phyloP scores from a whole-genome alignment of 2,797 vertebrate species.

The Artibeus jamaicensis region DNA sequence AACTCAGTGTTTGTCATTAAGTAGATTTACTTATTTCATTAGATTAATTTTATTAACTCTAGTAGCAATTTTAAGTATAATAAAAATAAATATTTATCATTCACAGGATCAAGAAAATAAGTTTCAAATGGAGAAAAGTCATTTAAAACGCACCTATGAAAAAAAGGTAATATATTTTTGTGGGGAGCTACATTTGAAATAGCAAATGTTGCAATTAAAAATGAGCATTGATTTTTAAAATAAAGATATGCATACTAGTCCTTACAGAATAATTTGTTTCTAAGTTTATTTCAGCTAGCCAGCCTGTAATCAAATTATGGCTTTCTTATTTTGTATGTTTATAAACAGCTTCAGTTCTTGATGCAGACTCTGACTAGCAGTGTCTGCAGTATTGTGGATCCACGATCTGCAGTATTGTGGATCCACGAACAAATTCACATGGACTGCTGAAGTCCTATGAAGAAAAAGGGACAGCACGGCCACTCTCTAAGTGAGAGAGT shows the following conservation, averaged over 20 bases:
- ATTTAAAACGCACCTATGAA: conserved; percentile 86
- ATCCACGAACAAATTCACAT: no score
- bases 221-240: background rate
- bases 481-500: no score
- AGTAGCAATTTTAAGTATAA: background rate
- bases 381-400: no score
- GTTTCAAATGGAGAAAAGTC: conserved; percentile 88
- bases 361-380: no score
- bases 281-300: background rate
- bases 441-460: no score
- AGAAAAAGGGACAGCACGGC: no score
- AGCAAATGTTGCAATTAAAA: background rate
- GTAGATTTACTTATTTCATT: background rate
- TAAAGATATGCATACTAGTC: background rate
- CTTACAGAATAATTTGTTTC: background rate
- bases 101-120: conserved; percentile 90
- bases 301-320: background rate
- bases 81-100: conserved; percentile 54
- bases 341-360: background rate
- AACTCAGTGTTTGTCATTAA: background rate
- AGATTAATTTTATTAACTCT: conserved; percentile 29
- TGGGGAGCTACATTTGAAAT: conserved; percentile 35
- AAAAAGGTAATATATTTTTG: conserved; percentile 87
- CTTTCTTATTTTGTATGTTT: conserved; percentile 29
- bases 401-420: no score